A percentile compares a stretch with the other conserved stretches of the same genome.
phyloP scores from a whole-genome alignment of 1,140 invertebrate genomes.

The Drosophila arizonae region DNA sequence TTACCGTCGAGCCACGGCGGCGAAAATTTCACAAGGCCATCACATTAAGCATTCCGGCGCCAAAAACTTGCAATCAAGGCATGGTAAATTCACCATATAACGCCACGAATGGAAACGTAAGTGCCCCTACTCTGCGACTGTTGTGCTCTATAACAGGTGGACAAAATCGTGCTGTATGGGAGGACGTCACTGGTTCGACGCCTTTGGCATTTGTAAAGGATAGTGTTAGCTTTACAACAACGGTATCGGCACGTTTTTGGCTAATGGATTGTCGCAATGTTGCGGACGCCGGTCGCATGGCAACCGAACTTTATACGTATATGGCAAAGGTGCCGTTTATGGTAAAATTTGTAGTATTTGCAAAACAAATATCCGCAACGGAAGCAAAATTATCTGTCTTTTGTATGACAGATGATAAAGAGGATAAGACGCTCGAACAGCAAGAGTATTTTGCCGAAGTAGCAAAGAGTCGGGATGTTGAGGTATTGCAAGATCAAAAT shows the following conservation, averaged over 20 bases:
- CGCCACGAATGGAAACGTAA: constrained; percentile 86
- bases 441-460: constrained; percentile 98
- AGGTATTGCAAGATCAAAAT: constrained; percentile 97
- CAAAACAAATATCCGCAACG: constrained; percentile 94
- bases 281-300: constrained; percentile 98
- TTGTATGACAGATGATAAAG: constrained; percentile 99
- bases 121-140: constrained; percentile 93
- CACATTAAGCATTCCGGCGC: constrained; percentile 98
- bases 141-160: constrained; percentile 99
- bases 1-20: constrained; percentile 98
- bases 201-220: constrained; percentile 98
- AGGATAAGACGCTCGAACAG: constrained; percentile 98
- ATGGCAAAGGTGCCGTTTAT: constrained; percentile 97
- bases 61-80: constrained; percentile 95
- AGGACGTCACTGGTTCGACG: constrained; percentile 99
- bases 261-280: constrained; percentile 99
- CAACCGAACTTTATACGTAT: constrained; percentile 97
- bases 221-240: constrained; percentile 99
- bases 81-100: constrained; percentile 96
- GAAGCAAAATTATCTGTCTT: constrained; percentile 98
- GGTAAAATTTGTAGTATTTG: constrained; percentile 97
- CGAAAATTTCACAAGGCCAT: constrained; percentile 99
- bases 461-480: constrained; percentile 98
- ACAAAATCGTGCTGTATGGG: constrained; percentile 98
- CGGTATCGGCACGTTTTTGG: constrained; percentile 99